Percentiles rank a stretch among this genome's conserved stretches.
Conservation (phyloP, 2,888 invertebrate genomes). For the Molanna angustata region DNA sequence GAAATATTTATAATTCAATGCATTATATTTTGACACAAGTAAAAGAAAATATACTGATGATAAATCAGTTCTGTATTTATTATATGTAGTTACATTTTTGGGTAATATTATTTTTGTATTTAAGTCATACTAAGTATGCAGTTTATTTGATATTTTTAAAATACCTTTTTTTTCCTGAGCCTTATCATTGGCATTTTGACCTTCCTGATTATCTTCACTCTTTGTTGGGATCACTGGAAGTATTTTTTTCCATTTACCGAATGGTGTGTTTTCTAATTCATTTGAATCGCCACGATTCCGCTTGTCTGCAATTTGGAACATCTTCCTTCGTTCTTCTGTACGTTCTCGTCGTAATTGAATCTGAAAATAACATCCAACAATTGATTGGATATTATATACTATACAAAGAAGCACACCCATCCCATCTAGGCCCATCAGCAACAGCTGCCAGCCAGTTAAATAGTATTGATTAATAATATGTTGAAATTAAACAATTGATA, state of each 20-base stretch:
- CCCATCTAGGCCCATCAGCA: no score
- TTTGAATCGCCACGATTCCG: conserved; percentile 55
- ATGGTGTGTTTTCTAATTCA: conserved; percentile 60
- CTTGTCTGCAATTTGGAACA: conserved; percentile 84
- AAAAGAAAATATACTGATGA: no score
- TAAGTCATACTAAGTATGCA: no score
- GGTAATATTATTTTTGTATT: no score
- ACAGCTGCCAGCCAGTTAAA: no score
- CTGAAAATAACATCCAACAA: no score
- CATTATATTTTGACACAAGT: no score
- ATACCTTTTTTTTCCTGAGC: conserved; percentile 43
- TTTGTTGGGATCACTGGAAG: conserved; percentile 58
- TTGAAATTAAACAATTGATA: conserved; percentile 2
- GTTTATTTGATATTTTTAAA: conserved; percentile 5
- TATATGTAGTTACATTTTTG: no score
- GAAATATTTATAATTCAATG: no score
- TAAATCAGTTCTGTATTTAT: no score
- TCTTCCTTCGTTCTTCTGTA: conserved; percentile 89
- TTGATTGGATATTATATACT: no score
- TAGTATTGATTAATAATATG: neutral
- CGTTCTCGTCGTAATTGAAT: conserved; percentile 82
- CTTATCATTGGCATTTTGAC: conserved; percentile 37
- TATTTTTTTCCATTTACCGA: conserved; percentile 68
- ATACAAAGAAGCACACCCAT: no score
- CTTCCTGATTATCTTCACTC: conserved; percentile 40